Conservation (phyloP, 2,888 invertebrate genomes). For the Oasisia sp. region DNA sequence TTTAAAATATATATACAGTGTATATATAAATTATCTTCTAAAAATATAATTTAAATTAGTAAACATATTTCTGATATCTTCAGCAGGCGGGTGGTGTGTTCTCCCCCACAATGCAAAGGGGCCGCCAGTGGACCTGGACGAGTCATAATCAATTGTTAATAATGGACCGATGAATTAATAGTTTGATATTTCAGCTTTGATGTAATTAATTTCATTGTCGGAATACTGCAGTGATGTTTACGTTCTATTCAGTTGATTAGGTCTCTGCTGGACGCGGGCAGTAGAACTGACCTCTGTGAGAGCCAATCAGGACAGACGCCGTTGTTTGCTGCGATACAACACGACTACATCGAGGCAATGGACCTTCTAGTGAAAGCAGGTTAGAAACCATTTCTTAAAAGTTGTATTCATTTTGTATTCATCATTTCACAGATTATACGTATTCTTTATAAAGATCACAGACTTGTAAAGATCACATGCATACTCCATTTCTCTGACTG, state of each 20-base stretch:
- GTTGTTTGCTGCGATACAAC: constrained; percentile 55
- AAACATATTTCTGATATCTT: too few relatives aligned
- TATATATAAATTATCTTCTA: too few relatives aligned
- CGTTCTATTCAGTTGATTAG: constrained; percentile 51
- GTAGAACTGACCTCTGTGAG: constrained; percentile 52
- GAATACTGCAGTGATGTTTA: neutral
- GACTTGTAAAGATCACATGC: neutral
- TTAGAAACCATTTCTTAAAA: constrained; percentile 32
- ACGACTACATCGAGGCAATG: constrained; percentile 55
- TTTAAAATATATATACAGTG: too few relatives aligned
- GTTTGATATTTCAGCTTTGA: neutral
- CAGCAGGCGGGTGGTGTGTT: too few relatives aligned
- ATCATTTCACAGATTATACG: neutral
- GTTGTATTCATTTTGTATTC: too few relatives aligned
- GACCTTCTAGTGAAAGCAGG: constrained; percentile 56
- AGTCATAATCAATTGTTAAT: too few relatives aligned
- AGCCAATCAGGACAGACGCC: constrained; percentile 43
- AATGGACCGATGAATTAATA: neutral
- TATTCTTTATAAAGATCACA: neutral
- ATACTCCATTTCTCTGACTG: neutral
- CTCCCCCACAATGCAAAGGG: too few relatives aligned
- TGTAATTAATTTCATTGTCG: neutral
- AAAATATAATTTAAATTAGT: too few relatives aligned
- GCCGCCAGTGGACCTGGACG: too few relatives aligned
- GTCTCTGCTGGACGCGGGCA: constrained; percentile 52